A percentile compares a stretch with the other conserved stretches of the same genome.
Evolutionary conservation across 1,140 invertebrate genomes (phyloP).

Genomic region (Cyclargus thomasi): DNA sequence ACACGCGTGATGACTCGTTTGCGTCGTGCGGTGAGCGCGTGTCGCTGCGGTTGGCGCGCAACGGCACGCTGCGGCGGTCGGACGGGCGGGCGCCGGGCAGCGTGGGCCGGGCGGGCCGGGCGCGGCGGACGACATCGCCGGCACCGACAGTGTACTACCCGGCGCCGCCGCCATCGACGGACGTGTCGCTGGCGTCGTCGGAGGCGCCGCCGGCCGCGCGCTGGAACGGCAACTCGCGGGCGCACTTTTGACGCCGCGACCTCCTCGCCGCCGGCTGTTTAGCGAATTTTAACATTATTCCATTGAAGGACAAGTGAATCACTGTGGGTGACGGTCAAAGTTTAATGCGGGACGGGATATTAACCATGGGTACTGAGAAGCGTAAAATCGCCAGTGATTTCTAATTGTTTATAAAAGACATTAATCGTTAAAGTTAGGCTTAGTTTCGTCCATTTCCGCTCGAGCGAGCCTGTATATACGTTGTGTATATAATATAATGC

Average conservation of each 20-base stretch:
- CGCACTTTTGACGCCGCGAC: conserved; percentile 37
- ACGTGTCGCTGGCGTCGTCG: conserved; percentile 35
- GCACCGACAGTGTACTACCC: conserved; percentile 58
- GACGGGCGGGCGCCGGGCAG: conserved; percentile 26
- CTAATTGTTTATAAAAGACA: not conserved
- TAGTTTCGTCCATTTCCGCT: not conserved
- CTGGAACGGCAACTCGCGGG: conserved; percentile 42
- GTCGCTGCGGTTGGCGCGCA: conserved; percentile 80
- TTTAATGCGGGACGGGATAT: not conserved
- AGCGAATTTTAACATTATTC: conserved; percentile 21
- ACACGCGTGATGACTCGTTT: conserved; percentile 84
- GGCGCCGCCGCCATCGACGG: conserved; percentile 43
- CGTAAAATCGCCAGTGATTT: conserved; percentile 1
- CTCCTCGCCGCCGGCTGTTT: conserved; percentile 19
- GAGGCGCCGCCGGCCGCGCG: conserved; percentile 33
- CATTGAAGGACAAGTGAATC: conserved; percentile 23
- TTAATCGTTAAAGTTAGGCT: not conserved
- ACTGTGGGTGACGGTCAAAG: conserved; percentile 16
- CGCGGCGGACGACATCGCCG: conserved; percentile 33
- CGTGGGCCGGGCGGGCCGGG: conserved; percentile 28
- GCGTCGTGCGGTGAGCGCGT: conserved; percentile 83
- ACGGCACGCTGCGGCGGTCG: conserved; percentile 54
- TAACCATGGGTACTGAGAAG: not conserved
- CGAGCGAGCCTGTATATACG: not conserved
- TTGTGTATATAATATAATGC: not conserved